Base-by-base conservation (phyloP, 2,888 invertebrate genomes). In the Neoitamus cyanurus region DNA sequence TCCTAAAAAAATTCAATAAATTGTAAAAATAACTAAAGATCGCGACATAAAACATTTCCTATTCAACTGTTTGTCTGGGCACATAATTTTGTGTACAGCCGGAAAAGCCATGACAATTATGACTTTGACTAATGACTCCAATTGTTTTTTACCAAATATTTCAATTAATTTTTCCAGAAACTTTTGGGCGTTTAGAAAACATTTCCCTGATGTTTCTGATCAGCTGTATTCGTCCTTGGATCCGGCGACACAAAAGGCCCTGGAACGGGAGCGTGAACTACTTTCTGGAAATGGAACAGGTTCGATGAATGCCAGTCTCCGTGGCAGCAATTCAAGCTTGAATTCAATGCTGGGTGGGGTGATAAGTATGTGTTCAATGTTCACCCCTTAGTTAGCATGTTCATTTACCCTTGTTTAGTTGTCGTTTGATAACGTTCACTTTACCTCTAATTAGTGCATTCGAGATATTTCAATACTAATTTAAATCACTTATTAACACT, bases 191-290 rank as follows among this genome's bases (percentile, higher is more conserved):
- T 98, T 97, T 92, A 94, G 95, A 83, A 95, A 96, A 1, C 96
- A 97, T 89, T 99, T 98, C 92, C 97, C 97, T 0, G 96, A 96
- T 1, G 95, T 97, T 88, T 98, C 98, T 0, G 98, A 98, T 86
- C 93, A 93, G 31, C 92, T 99, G 87, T 94, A 98, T 88, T 94
- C 95, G 83, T 94, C 95, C 0, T 92, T 99, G 78, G 99, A 99
- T 89, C 93, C 95, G 1, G 94, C 93, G 0, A 93, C 93, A 0
- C 94, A 94, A 90, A 93, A 93, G 72, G 93, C 94, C 85, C 89
- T 94, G 11, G 94, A 94, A 85, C 88, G 93, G 0, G 94, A 94
- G 87, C 88, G 90, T 5, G 90, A 91, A 86, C 68, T 82, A 46
- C 78, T 85, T 78, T 86, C 86, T 48, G 84, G 91, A 6, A 88